Percentiles rank a stretch among this genome's conserved stretches.
Conservation (phyloP, 53 echinoderm and acorn worm species). For the Apostichopus leukothele region DNA sequence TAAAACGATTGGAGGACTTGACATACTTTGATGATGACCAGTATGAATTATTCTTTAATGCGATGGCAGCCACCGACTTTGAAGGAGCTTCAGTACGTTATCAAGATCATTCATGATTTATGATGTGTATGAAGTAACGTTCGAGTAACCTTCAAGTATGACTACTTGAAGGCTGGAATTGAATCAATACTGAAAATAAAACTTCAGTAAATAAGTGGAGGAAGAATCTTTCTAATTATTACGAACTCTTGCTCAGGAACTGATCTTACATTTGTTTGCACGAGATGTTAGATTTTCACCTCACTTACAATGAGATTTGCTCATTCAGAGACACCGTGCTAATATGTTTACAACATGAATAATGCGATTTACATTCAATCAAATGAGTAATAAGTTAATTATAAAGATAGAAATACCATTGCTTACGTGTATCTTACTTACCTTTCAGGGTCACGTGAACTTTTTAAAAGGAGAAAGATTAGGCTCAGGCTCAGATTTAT, state of each 20-base stretch:
- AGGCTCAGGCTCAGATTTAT: neutral
- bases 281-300: too few species aligned
- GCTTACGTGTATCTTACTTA: neutral
- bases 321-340: too few species aligned
- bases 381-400: too few species aligned
- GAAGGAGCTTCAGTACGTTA: slow-evolving; percentile 42
- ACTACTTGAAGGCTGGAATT: neutral
- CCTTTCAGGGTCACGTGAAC: slow-evolving; percentile 6
- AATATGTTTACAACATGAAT: too few species aligned
- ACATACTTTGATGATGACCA: slow-evolving; percentile 56
- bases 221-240: neutral
- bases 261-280: too few species aligned
- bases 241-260: too few species aligned
- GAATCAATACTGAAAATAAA: neutral
- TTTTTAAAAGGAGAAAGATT: neutral
- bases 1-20: slow-evolving; percentile 52
- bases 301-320: too few species aligned
- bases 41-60: slow-evolving; percentile 43
- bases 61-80: slow-evolving; percentile 49
- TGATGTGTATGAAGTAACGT: neutral
- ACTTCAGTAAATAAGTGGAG: neutral
- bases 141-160: neutral
- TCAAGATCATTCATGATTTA: too few species aligned
- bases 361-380: too few species aligned
- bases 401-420: neutral